These are phyloP conservation scores for Aphelinus atriplicis DNA, from an alignment of 1,140 invertebrate genomes.

Conservation along the genomic window DNA sequence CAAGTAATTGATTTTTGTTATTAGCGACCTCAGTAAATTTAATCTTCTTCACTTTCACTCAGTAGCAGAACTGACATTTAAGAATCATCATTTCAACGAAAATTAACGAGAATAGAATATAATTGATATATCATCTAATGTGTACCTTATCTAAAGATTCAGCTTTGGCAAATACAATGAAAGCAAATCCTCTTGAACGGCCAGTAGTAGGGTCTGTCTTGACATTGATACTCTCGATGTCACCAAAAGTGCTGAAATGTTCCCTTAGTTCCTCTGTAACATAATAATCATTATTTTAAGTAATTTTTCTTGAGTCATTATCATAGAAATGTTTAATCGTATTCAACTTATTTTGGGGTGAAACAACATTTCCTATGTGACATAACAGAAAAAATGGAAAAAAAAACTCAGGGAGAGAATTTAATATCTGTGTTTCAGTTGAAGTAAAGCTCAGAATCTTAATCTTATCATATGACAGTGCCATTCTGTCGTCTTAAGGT, in stretches of 20 bases:
- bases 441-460: constrained; percentile 42
- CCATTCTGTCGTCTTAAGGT: constrained; percentile 59
- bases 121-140: not conserved
- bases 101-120: no score
- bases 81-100: constrained; percentile 47
- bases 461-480: constrained; percentile 56
- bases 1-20: constrained; percentile 30
- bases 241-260: constrained; percentile 88
- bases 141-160: constrained; percentile 89
- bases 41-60: constrained; percentile 58
- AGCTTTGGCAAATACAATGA: constrained; percentile 91
- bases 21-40: constrained; percentile 12
- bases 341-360: no score
- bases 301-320: no score
- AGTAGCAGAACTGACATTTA: constrained; percentile 64
- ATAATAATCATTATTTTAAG: constrained; percentile 41
- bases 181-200: constrained; percentile 91
- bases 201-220: constrained; percentile 93
- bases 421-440: not conserved
- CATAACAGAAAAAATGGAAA: constrained; percentile 3
- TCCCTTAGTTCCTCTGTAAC: constrained; percentile 89
- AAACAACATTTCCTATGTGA: no score
- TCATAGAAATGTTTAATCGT: no score
- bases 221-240: constrained; percentile 93
- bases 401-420: not conserved